phyloP scores from a whole-genome alignment of 2,797 vertebrate genomes.

The Epinephelus awoara region DNA sequence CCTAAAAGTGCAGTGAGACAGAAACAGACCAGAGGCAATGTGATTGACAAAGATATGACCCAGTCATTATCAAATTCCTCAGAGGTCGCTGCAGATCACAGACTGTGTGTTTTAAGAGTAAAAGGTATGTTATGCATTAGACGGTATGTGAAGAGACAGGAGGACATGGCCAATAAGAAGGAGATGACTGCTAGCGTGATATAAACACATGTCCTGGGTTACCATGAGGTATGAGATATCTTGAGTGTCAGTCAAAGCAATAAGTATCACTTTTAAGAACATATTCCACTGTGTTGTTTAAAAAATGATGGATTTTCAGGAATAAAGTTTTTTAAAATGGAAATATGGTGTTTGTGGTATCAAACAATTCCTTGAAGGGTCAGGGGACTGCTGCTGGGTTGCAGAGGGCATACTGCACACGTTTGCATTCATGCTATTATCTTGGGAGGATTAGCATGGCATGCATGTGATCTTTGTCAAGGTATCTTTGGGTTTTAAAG shows the following conservation, averaged over 20 bases:
- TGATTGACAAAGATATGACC: constrained; percentile 31
- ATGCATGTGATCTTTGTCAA: constrained; percentile 1
- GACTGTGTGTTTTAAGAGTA: constrained; percentile 16
- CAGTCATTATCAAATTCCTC: constrained; percentile 52
- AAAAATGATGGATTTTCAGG: constrained; percentile 12
- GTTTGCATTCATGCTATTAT: not conserved
- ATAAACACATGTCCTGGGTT: constrained; percentile 6
- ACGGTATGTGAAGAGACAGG: not conserved
- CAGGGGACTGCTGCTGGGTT: not conserved
- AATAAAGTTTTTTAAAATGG: constrained; percentile 25
- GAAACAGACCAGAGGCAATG: constrained; percentile 7
- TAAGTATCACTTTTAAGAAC: not conserved
- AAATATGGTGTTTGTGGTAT: constrained; percentile 13
- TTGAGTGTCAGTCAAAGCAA: constrained; percentile 2
- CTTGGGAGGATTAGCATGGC: not conserved
- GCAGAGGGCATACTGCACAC: not conserved
- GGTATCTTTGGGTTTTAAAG: not conserved
- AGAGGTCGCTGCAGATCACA: constrained; percentile 7
- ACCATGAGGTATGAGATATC: constrained; percentile 20
- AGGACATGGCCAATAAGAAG: not conserved
- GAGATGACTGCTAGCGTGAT: constrained; percentile 15
- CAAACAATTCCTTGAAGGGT: not conserved
- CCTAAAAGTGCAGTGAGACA: constrained; percentile 10
- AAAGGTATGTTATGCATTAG: constrained; percentile 14
- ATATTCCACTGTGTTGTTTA: constrained; percentile 20